Evolutionary conservation across 2,888 invertebrate genomes (phyloP).

Genomic region (Ephialtes manifestator): DNA sequence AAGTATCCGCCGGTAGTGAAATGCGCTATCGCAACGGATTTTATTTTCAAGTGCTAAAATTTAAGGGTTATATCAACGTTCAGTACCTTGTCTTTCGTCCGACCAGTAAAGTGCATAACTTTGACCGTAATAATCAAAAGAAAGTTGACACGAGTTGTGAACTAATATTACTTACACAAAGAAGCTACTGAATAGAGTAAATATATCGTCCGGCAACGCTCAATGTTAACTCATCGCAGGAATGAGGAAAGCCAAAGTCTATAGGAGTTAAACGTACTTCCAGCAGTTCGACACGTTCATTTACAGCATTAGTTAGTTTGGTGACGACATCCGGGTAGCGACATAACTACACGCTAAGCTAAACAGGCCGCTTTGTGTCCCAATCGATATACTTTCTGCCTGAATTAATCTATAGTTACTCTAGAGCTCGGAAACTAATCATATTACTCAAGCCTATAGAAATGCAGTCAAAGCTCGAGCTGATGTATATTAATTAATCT

Average conservation of each 20-base stretch:
- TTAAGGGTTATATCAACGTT: neutral
- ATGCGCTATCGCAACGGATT: neutral
- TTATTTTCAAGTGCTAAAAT: constrained; percentile 7
- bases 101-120: neutral
- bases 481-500: too few relatives aligned
- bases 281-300: neutral
- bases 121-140: neutral
- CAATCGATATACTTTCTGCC: neutral
- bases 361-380: neutral
- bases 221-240: neutral
- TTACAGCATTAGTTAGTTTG: neutral
- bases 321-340: neutral
- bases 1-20: neutral
- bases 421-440: neutral
- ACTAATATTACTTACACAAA: neutral
- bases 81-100: neutral
- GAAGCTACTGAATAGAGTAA: neutral
- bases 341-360: neutral
- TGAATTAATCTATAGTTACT: neutral
- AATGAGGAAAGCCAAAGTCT: neutral
- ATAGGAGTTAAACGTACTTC: neutral
- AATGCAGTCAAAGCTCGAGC: too few relatives aligned
- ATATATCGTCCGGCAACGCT: neutral
- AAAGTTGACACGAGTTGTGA: neutral
- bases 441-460: neutral